Conservation (phyloP, 2,797 vertebrate genomes). For the Lacerta viridis region DNA sequence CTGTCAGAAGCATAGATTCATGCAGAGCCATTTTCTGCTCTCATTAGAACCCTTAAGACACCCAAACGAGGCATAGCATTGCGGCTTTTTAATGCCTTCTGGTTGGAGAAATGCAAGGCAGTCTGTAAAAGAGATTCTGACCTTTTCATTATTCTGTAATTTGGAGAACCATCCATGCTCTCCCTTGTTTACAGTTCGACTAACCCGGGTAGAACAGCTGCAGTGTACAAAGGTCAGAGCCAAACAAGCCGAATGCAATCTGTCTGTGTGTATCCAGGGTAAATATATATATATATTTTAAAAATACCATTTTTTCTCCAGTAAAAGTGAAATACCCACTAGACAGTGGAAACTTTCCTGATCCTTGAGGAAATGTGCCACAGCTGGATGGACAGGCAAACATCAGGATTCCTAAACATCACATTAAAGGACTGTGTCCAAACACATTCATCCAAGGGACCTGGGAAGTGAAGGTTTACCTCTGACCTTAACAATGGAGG, state of each 20-base stretch:
- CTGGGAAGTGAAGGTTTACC: background rate
- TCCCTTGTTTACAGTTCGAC: constrained; percentile 35
- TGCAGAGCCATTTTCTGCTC: constrained; percentile 19
- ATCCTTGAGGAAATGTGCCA: background rate
- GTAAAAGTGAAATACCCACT: background rate
- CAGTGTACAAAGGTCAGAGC: constrained; percentile 11
- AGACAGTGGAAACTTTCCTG: background rate
- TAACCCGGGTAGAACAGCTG: constrained; percentile 31
- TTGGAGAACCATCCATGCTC: constrained; percentile 19
- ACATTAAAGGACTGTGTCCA: background rate
- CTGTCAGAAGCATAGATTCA: constrained; percentile 31
- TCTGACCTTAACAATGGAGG: background rate
- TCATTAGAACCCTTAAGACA: constrained; percentile 20
- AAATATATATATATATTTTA: background rate
- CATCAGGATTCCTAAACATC: background rate
- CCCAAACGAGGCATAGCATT: constrained; percentile 21
- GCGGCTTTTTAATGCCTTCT: background rate
- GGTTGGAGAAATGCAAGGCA: constrained; percentile 17
- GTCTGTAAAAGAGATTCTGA: constrained; percentile 18
- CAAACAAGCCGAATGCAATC: constrained; percentile 13
- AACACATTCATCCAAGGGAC: background rate
- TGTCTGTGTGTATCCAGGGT: background rate
- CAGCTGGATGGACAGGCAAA: background rate
- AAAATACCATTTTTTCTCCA: background rate
- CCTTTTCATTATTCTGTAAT: constrained; percentile 38